A percentile compares a stretch with the other conserved stretches of the same genome.
Conservation (phyloP, 2,113 vertebrate species). For the Asarcornis scutulata region DNA sequence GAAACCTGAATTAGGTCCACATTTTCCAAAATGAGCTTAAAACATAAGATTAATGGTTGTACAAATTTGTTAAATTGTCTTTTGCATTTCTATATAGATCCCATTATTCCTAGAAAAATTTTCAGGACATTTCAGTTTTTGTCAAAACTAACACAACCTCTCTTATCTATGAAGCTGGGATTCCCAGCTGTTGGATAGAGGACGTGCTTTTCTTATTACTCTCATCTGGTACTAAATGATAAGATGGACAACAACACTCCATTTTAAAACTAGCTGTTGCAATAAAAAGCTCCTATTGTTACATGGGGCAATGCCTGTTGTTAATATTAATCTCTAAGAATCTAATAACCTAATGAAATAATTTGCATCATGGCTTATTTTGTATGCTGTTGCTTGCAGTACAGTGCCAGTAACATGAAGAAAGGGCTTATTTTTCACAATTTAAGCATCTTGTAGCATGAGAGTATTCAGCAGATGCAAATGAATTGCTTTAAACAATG, state of each 20-base stretch:
- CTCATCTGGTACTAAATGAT: slow-evolving; percentile 73
- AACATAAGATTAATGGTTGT: slow-evolving; percentile 68
- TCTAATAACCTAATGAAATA: slow-evolving; percentile 76
- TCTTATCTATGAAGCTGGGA: slow-evolving; percentile 74
- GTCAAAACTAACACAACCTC: slow-evolving; percentile 63
- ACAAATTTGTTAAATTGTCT: slow-evolving; percentile 68
- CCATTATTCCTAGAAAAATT: slow-evolving; percentile 74
- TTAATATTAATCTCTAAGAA: slow-evolving; percentile 74
- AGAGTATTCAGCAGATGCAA: slow-evolving; percentile 15
- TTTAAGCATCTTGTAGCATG: slow-evolving; percentile 24
- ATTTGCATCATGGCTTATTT: slow-evolving; percentile 39
- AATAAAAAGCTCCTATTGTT: slow-evolving; percentile 64
- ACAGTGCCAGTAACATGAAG: background rate
- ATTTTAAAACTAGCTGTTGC: slow-evolving; percentile 69
- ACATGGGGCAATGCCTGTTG: slow-evolving; percentile 46
- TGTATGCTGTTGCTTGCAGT: background rate
- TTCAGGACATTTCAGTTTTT: slow-evolving; percentile 66
- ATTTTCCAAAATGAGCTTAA: slow-evolving; percentile 68
- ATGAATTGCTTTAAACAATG: slow-evolving; percentile 54
- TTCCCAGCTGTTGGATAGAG: slow-evolving; percentile 75
- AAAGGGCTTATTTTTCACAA: slow-evolving; percentile 60
- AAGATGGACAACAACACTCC: slow-evolving; percentile 61
- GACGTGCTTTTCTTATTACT: slow-evolving; percentile 67
- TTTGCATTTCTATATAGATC: slow-evolving; percentile 67
- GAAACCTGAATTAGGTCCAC: slow-evolving; percentile 1